Evolutionary conservation across 1,140 invertebrate species (phyloP), one percentile per base, ranked within the genome.

Genomic region (Atta texana): DNA sequence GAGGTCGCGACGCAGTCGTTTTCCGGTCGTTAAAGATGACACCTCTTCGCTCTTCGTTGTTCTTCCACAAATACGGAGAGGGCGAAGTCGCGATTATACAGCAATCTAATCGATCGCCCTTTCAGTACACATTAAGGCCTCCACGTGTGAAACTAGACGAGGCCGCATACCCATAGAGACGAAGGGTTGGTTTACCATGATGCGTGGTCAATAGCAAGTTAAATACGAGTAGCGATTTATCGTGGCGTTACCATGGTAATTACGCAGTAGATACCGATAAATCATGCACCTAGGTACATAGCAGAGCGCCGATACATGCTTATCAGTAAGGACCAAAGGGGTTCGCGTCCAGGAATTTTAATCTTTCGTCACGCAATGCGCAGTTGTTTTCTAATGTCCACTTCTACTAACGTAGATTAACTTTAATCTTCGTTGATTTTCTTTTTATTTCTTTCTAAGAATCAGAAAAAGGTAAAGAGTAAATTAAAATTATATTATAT

Each of bases 171-270:
- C 89, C 89, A 90, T 92, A 89, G 81, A 88, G 34, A 75, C 71
- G 39, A n/a, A 68, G 75, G 69, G 61, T 53, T 21, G 64, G 34
- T 18, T 28, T 68, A 24, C 57, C 24, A 49, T 10, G 57, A 53
- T 16, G 63, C 24, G n/a, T 16, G 21, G 21, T 68, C 69, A 91
- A 92, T 88, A 85, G 84, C 74, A 92, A 92, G 85, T 91, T 89
- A 92, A 92, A 92, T 53, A 92, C 76, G 84, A 90, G 87, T 91
- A 91, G 87, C 64, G 86, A n/a, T 91, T 92, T 92, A 92, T 91
- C 90, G 71, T 88, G 5, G 51, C 87, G 91, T 91, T 92, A 88
- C 91, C 91, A 91, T 93, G 91, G 88, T 92, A 92, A 93, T 93
- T 93, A 93, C 21, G 88, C 72, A 72, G 66, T 81, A 44, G 74